phyloP scores from a whole-genome alignment of 2,797 vertebrate genomes.

The Tapera naevia region DNA sequence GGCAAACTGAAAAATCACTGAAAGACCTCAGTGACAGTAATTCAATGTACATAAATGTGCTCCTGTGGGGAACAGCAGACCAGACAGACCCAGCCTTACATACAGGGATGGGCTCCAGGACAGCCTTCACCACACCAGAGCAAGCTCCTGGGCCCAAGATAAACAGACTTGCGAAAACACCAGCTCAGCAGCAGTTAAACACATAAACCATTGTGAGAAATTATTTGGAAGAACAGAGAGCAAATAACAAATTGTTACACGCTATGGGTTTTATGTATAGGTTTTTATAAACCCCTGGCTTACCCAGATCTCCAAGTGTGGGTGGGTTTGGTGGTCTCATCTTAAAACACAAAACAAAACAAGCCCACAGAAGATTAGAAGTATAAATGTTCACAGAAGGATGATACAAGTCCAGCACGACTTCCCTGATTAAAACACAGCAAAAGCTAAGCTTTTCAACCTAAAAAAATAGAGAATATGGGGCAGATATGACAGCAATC shows the following conservation, averaged over 20 bases:
- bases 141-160: not conserved
- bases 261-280: too few relatives aligned
- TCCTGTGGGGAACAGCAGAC: not conserved
- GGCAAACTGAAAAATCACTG: not conserved
- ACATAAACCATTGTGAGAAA: not conserved
- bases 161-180: not conserved
- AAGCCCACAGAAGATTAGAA: not conserved
- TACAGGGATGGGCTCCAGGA: not conserved
- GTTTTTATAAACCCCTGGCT: not conserved
- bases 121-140: not conserved
- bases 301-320: not conserved
- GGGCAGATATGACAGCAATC: not conserved
- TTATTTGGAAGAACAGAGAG: too few relatives aligned
- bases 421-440: not conserved
- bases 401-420: not conserved
- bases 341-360: not conserved
- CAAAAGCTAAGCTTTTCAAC: not conserved
- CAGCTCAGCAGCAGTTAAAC: not conserved
- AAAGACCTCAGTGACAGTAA: not conserved
- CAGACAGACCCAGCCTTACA: not conserved
- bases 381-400: not conserved
- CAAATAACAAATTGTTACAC: not conserved
- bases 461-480: not conserved
- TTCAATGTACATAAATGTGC: accelerated
- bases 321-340: not conserved